A percentile compares a stretch with the other conserved stretches of the same genome.
Conservation (phyloP, 2,888 invertebrate genomes). For the Oscheius sp. region DNA sequence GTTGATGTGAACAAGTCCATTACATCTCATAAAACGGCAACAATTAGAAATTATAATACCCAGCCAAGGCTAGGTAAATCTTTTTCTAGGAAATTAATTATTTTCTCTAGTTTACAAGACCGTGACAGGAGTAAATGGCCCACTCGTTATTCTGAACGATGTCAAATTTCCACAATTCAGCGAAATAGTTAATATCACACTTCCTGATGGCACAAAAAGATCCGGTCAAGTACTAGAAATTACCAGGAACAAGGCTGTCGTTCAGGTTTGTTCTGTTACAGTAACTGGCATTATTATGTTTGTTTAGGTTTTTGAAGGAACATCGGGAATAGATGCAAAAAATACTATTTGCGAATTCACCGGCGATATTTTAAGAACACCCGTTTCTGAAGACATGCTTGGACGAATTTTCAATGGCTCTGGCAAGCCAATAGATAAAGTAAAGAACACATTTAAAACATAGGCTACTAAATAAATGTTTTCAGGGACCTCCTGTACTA, state of each 20-base stretch:
- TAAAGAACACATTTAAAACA: neutral
- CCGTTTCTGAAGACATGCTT: conserved; percentile 99
- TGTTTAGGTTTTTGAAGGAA: conserved; percentile 92
- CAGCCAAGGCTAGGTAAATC: conserved; percentile 91
- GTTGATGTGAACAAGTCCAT: conserved; percentile 68
- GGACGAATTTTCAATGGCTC: conserved; percentile 99
- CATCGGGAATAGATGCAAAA: conserved; percentile 98
- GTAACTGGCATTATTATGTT: neutral
- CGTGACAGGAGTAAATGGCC: conserved; percentile 98
- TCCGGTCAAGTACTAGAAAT: conserved; percentile 96
- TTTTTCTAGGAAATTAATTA: neutral
- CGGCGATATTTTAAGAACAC: conserved; percentile 95
- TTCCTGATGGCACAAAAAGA: conserved; percentile 93
- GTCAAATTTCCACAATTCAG: conserved; percentile 98
- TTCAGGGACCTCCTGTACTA: conserved; percentile 88
- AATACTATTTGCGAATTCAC: conserved; percentile 99
- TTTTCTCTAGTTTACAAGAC: conserved; percentile 89
- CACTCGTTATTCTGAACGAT: conserved; percentile 96
- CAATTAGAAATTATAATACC: conserved; percentile 88
- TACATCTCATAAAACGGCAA: conserved; percentile 70
- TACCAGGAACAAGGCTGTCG: conserved; percentile 96
- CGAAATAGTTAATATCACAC: conserved; percentile 93
- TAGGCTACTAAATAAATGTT: neutral
- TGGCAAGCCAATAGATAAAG: conserved; percentile 97
- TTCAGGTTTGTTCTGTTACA: conserved; percentile 75